phyloP scores from a whole-genome alignment of 1,140 invertebrate species.

The Orchesella cincta region DNA sequence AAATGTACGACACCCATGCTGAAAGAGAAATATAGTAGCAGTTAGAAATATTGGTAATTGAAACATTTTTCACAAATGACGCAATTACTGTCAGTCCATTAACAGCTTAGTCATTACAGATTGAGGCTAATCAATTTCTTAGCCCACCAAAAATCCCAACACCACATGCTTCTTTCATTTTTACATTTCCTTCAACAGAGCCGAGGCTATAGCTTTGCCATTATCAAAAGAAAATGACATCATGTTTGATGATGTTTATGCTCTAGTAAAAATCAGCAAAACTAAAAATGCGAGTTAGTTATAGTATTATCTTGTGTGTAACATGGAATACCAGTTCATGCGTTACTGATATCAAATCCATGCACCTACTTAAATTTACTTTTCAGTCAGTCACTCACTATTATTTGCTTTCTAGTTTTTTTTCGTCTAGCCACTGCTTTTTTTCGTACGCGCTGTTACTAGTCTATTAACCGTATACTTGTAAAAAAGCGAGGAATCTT shows the following conservation, averaged over 20 bases:
- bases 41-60: neutral
- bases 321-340: neutral
- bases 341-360: neutral
- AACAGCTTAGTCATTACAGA: constrained; percentile 1
- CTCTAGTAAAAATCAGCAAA: neutral
- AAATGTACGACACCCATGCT: too few relatives aligned
- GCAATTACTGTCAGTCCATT: constrained; percentile 7
- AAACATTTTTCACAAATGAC: neutral
- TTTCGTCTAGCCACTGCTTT: too few relatives aligned
- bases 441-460: too few relatives aligned
- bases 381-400: neutral
- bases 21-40: too few relatives aligned
- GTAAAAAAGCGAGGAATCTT: too few relatives aligned
- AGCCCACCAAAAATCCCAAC: neutral
- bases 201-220: neutral
- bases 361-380: neutral
- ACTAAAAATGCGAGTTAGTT: neutral
- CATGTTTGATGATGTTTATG: neutral
- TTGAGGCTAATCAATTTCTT: constrained; percentile 1
- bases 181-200: neutral
- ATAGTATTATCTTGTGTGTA: neutral
- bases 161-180: neutral
- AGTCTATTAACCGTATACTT: too few relatives aligned
- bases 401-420: too few relatives aligned
- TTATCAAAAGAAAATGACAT: neutral